These are phyloP conservation scores for Arge pagana DNA, from an alignment of 2,888 invertebrate species.

Conservation along the genomic window DNA sequence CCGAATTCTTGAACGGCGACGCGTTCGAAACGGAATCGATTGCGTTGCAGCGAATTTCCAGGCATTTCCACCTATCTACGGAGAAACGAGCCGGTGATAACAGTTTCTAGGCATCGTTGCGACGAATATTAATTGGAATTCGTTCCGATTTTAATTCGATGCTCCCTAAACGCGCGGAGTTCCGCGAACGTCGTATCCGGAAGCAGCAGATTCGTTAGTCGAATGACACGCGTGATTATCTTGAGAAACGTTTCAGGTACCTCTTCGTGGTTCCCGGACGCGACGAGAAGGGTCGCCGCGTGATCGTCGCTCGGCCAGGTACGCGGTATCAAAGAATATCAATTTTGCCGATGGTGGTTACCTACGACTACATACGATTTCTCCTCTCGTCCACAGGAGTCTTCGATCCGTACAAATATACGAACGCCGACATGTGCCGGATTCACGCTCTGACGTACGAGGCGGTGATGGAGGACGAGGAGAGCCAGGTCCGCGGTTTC, in stretches of 20 bases:
- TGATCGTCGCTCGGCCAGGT: constrained; percentile 80
- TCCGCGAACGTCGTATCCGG: no score
- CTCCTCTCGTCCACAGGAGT: constrained; percentile 62
- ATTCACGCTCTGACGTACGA: constrained; percentile 79
- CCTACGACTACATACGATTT: constrained; percentile 15
- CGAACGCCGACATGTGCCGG: constrained; percentile 78
- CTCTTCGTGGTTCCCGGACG: constrained; percentile 79
- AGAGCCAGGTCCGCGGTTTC: constrained; percentile 77
- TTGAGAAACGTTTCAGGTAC: constrained; percentile 66
- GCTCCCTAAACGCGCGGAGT: no score
- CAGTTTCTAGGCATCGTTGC: no score
- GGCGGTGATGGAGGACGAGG: constrained; percentile 80
- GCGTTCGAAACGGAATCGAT: neutral
- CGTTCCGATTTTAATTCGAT: no score
- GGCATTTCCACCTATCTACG: neutral
- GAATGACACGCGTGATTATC: neutral
- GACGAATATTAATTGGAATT: no score
- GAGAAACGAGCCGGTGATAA: no score
- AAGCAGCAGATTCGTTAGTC: neutral
- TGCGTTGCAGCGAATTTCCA: neutral
- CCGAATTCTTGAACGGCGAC: no score
- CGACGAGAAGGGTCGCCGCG: constrained; percentile 74
- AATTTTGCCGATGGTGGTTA: neutral
- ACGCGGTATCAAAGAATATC: constrained; percentile 40
- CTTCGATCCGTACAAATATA: constrained; percentile 78